Conservation (phyloP, 2,888 invertebrate genomes). For the Panopea generosa region DNA sequence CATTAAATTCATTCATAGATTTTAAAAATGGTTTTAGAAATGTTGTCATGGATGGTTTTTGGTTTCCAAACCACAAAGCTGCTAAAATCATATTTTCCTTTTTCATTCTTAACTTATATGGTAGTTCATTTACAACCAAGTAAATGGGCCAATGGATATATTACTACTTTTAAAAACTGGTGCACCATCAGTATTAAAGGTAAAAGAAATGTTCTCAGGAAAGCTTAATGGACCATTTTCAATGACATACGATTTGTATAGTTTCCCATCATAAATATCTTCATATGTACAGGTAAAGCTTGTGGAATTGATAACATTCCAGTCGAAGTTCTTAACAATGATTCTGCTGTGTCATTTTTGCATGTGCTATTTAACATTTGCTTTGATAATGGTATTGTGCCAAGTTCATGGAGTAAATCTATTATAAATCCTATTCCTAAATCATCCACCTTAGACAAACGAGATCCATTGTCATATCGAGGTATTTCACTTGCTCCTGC, state of each 20-base stretch:
- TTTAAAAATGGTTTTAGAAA: conserved; percentile 46
- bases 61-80: conserved; percentile 24
- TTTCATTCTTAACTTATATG: conserved; percentile 19
- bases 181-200: conserved; percentile 51
- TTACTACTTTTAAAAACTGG: conserved; percentile 50
- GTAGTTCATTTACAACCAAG: conserved; percentile 44
- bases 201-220: conserved; percentile 54
- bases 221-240: conserved; percentile 28
- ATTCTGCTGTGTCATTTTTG: too few relatives aligned
- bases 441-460: too few relatives aligned
- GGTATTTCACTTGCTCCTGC: too few relatives aligned
- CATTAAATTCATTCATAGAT: conserved; percentile 16
- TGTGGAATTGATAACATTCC: too few relatives aligned
- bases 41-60: conserved; percentile 27
- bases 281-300: too few relatives aligned
- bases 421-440: too few relatives aligned
- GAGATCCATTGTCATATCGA: too few relatives aligned
- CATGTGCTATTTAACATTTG: too few relatives aligned
- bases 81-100: conserved; percentile 50
- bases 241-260: conserved; percentile 26
- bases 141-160: conserved; percentile 51
- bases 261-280: conserved; percentile 51
- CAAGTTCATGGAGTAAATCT: too few relatives aligned
- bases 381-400: too few relatives aligned
- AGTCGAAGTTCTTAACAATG: too few relatives aligned